Percentiles rank a stretch among this genome's conserved stretches.
These are phyloP conservation scores for Drosophila longiperda DNA, from an alignment of 2,888 invertebrate genomes.

Conservation along the genomic window DNA sequence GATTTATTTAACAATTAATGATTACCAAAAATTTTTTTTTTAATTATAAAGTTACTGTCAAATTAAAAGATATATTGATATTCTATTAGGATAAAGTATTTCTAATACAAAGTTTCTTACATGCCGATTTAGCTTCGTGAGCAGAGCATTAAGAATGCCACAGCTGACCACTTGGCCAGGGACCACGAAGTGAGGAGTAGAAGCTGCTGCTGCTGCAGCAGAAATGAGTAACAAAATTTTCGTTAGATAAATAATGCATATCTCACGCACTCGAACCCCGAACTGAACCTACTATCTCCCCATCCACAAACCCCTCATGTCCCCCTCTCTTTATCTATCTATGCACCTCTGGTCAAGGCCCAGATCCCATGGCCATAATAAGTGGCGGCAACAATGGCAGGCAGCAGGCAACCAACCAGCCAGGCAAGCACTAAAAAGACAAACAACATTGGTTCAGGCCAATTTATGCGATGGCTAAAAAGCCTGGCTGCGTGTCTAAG, in stretches of 20 bases:
- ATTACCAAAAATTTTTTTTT: rapidly evolving
- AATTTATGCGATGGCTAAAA: slow-evolving; percentile 63
- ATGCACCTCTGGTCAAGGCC: slow-evolving; percentile 53
- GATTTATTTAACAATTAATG: neutral
- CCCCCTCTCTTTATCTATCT: neutral
- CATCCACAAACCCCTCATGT: slow-evolving; percentile 6
- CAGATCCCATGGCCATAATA: slow-evolving; percentile 73
- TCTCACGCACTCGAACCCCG: slow-evolving; percentile 81
- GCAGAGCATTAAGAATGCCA: slow-evolving; percentile 18
- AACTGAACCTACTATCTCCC: slow-evolving; percentile 38
- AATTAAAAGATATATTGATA: neutral
- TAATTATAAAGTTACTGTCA: neutral
- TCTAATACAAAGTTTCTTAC: neutral
- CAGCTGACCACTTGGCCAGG: neutral
- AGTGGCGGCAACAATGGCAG: slow-evolving; percentile 54
- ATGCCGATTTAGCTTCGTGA: neutral
- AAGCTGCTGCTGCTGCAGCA: slow-evolving; percentile 17
- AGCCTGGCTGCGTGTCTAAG: slow-evolving; percentile 49
- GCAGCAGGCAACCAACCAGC: neutral
- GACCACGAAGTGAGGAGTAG: slow-evolving; percentile 64
- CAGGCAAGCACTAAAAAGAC: slow-evolving; percentile 2
- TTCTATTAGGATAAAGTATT: neutral
- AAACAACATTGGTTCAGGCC: slow-evolving; percentile 40
- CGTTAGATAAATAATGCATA: slow-evolving; percentile 84
- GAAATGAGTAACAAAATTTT: slow-evolving; percentile 54